A percentile compares a stretch with the other conserved stretches of the same genome.
These are phyloP conservation scores for Cheumatopsyche charites DNA, from an alignment of 1,140 invertebrate species.

Conservation along the genomic window DNA sequence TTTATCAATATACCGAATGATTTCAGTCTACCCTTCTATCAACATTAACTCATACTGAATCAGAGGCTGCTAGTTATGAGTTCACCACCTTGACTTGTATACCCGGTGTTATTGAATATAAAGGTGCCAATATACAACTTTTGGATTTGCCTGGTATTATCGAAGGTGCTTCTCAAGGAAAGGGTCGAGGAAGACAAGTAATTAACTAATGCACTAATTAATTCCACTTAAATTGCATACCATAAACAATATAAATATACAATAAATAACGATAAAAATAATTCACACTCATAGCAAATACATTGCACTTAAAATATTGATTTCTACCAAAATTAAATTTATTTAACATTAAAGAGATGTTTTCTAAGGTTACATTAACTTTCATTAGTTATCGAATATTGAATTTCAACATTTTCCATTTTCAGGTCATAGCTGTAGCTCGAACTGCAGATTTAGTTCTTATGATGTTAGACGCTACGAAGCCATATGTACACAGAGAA, in stretches of 20 bases:
- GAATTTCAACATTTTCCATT: no score
- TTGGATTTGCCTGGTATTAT: slow-evolving; percentile 97
- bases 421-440: slow-evolving; percentile 93
- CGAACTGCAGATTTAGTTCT: slow-evolving; percentile 94
- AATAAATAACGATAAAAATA: no score
- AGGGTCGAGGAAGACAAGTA: slow-evolving; percentile 83
- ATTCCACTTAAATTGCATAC: no score
- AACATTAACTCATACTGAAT: slow-evolving; percentile 92
- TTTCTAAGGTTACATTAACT: no score
- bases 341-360: no score
- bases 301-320: no score
- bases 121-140: slow-evolving; percentile 97
- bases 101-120: slow-evolving; percentile 97
- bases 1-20: no score
- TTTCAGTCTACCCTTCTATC: slow-evolving; percentile 88
- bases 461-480: slow-evolving; percentile 99
- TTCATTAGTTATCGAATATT: no score
- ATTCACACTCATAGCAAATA: no score
- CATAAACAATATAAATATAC: no score
- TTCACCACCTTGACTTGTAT: slow-evolving; percentile 99
- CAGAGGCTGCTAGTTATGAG: slow-evolving; percentile 96
- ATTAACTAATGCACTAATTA: no score
- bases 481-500: slow-evolving; percentile 91
- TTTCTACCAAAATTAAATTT: slow-evolving; percentile 10
- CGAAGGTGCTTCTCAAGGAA: slow-evolving; percentile 94